Evolutionary conservation across 2,113 vertebrate genomes (phyloP), one percentile per base, ranked within the genome.

Genomic region (Prochilodus magdalenae): DNA sequence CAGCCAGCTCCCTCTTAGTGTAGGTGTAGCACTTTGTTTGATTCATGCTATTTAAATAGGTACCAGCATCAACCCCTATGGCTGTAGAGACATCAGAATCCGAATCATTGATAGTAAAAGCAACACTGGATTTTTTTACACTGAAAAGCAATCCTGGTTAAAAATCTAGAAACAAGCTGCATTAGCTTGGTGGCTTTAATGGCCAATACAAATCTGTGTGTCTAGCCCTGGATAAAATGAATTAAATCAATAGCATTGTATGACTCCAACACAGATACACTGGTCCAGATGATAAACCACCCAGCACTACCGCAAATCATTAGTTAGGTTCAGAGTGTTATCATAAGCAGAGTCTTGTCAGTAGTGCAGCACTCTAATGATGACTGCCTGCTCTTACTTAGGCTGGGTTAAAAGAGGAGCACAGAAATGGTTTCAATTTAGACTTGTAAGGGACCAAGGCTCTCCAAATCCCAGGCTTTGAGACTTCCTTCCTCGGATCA

Each of bases 361-460:
- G 79, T 27, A 65, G 20, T 33, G 62, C 80, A 88, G 71, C 85
- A 86, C 80, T 84, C 89, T 89, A 92, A 91, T 89, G 81, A 86
- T 91, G 84, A 87, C 88, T 81, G 87, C 84, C 92, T 92, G 92
- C 73, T 88, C 89, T 89, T 85, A 82, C 84, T 88, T 82, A 85
- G 83, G 70, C 83, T 53, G 81, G 86, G 73, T 82, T 75, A 77
- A 69, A 78, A 87, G 83, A 90, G 60, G 76, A 90, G 84, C 72
- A 74, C 75, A 87, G 82, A 90, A 89, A 89, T 81, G 89, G 89
- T 92, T 93, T 94, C 87, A 93, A 91, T 91, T 86, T 86, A 69
- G 80, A 87, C 84, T 86, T 88, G 89, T 90, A 91, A 91, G 88
- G 67, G 90, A 83, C 90, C 87, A 83, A 85, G 89, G 86, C 90